Evolutionary conservation across 1,140 invertebrate genomes (phyloP).

Genomic region (Periplaneta americana): DNA sequence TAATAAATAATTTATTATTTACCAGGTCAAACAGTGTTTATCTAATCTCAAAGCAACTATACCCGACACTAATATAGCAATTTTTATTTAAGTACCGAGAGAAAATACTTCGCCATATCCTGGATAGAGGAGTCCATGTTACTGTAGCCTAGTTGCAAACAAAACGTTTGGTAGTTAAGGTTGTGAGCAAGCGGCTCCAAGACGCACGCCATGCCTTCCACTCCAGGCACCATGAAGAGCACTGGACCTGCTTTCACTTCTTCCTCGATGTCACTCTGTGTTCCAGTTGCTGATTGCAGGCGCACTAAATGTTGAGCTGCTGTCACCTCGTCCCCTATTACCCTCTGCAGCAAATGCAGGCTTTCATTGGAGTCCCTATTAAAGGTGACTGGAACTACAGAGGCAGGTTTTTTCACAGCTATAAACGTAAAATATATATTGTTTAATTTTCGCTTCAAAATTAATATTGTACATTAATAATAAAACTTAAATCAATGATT

Average conservation of each 20-base stretch:
- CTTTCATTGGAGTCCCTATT: not conserved
- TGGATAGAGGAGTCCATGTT: slow-evolving; percentile 10
- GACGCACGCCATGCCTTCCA: slow-evolving; percentile 64
- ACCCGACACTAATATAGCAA: too few relatives aligned
- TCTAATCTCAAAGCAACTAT: not conserved
- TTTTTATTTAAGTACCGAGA: too few relatives aligned
- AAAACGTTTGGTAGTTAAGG: slow-evolving; percentile 55
- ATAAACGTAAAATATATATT: not conserved
- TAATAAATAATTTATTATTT: not conserved
- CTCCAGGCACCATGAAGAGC: slow-evolving; percentile 72
- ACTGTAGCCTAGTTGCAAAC: slow-evolving; percentile 54
- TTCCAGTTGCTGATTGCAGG: slow-evolving; percentile 37
- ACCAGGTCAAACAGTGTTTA: not conserved
- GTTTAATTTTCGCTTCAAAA: not conserved
- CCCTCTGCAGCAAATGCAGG: slow-evolving; percentile 43
- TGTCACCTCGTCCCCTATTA: slow-evolving; percentile 47
- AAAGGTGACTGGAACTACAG: not conserved
- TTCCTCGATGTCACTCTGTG: slow-evolving; percentile 31
- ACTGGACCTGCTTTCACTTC: slow-evolving; percentile 27
- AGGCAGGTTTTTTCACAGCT: too few relatives aligned
- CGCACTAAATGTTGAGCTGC: slow-evolving; percentile 39
- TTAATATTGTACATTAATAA: not conserved
- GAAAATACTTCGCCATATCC: not conserved
- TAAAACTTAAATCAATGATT: not conserved
- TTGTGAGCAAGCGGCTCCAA: slow-evolving; percentile 51